These are phyloP conservation scores for Cremastinae sp. DNA, from an alignment of 2,888 invertebrate genomes.

Conservation along the genomic window DNA sequence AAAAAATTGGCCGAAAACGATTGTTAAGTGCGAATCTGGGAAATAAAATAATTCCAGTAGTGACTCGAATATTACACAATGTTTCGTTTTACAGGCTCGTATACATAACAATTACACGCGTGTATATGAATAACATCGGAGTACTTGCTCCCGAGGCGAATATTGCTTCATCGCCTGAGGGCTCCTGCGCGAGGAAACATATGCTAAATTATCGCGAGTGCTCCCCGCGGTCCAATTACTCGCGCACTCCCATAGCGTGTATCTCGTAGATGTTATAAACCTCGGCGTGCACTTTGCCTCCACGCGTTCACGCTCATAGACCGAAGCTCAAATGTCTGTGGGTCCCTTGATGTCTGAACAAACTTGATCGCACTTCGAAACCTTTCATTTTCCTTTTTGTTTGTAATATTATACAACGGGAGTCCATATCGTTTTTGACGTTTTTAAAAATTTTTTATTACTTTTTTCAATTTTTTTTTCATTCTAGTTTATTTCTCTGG, in stretches of 20 bases:
- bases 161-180: slow-evolving; percentile 44
- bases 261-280: slow-evolving; percentile 45
- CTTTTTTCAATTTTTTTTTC: no score
- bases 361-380: neutral
- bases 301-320: neutral
- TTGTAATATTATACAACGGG: no score
- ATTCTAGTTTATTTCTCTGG: no score
- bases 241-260: slow-evolving; percentile 61
- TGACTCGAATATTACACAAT: slow-evolving; percentile 5
- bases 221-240: slow-evolving; percentile 72
- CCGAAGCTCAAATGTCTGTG: neutral
- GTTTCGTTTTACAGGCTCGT: neutral
- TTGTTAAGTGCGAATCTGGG: no score
- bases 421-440: no score
- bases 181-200: slow-evolving; percentile 60
- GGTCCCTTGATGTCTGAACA: neutral
- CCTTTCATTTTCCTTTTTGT: no score
- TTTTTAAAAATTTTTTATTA: no score
- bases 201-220: slow-evolving; percentile 71
- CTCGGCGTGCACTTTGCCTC: slow-evolving; percentile 35
- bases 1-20: no score
- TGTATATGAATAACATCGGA: slow-evolving; percentile 30
- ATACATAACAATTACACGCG: neutral
- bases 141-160: slow-evolving; percentile 34
- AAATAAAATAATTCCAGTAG: neutral